Conservation (phyloP, 2,113 vertebrate genomes). For the Atrichornis clamosus region DNA sequence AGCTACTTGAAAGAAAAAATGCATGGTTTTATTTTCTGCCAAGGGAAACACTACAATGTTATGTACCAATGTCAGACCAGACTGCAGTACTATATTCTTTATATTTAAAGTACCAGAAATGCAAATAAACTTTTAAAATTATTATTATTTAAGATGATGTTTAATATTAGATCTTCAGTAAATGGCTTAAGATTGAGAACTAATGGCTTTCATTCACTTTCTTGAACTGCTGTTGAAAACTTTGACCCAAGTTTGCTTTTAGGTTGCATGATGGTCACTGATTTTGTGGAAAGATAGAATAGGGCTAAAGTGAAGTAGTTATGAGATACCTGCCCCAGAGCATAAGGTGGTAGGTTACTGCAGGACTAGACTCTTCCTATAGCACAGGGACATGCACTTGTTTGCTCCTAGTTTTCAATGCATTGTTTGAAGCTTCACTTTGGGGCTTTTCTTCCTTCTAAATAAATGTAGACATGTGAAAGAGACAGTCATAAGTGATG, state of each 20-base stretch:
- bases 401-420: neutral
- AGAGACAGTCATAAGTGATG: neutral
- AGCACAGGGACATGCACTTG: neutral
- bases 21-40: neutral
- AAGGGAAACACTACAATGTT: neutral
- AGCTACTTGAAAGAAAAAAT: neutral
- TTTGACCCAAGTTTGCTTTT: neutral
- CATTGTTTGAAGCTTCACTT: neutral
- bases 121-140: neutral
- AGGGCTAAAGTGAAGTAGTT: neutral
- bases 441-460: fast-evolving
- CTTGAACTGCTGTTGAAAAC: neutral
- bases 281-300: neutral
- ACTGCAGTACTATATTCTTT: neutral
- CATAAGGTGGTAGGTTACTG: neutral
- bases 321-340: neutral
- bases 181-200: neutral
- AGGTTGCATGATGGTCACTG: neutral
- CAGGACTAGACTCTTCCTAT: neutral
- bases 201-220: neutral
- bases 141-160: neutral
- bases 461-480: neutral
- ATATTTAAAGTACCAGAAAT: neutral
- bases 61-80: neutral
- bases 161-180: neutral